Base-by-base conservation (phyloP, 2,113 vertebrate genomes). In the Cryptotis parvus region DNA sequence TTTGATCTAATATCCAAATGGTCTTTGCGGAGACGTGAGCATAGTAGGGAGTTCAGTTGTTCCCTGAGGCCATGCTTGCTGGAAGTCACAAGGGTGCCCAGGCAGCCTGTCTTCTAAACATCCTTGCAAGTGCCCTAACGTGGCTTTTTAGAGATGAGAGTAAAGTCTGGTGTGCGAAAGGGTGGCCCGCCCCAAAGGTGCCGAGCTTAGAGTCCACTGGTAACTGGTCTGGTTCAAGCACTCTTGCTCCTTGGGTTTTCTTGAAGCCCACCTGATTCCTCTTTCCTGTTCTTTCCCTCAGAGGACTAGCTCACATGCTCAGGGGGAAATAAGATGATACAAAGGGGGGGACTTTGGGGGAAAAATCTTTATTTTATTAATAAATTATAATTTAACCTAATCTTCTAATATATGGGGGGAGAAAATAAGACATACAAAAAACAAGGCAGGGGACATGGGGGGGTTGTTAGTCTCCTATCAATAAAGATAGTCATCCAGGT, bases 1-100 rank as follows among this genome's bases (percentile, higher is more conserved):
- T 94, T 82, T 69, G 80, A 91, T 81, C 89, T 20, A 70, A 33
- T 24, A 39, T 45, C 35, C 61, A 92, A 31, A 52, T 16, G 8
- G 9, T 72, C 22, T 31, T n/a, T 20, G 20, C 9, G 16, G 24
- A 90, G 76, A 76, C 10, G 31, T 70, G 43, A 39, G 26, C 27
- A 68, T 39, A 6, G 18, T 31, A 18, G 52, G 55, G 66, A 63
- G 61, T 84, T 87, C 18, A 52, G 41, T 16, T n/a, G n/a, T n/a
- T n/a, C n/a, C n/a, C n/a, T n/a, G n/a, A n/a, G n/a, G n/a, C n/a
- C n/a, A n/a, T n/a, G n/a, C n/a, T n/a, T n/a, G n/a, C n/a, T n/a
- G n/a, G 33, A 85, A 31, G 45, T 84, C 20, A 29, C 29, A 29
- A 73, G n/a, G 20, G 33, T 15, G 75, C 16, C 73, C 37, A 69